Conservation (phyloP, 2,888 invertebrate species). For the Harmothoe impar region DNA sequence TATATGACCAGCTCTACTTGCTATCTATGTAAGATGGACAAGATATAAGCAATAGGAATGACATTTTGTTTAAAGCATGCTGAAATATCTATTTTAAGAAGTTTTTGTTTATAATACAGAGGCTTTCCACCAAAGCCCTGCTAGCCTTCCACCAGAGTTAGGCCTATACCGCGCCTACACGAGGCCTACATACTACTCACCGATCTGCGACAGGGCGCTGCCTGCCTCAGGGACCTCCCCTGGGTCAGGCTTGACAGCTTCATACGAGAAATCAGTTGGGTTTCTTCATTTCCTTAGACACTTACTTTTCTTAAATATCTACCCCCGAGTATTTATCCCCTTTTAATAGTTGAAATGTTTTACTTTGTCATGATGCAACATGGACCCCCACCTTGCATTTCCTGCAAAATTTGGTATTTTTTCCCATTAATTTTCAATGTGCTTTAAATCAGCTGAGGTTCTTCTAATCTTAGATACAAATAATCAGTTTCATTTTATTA, state of each 20-base stretch:
- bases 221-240: background rate
- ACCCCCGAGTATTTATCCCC: too few species aligned
- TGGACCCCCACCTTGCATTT: too few species aligned
- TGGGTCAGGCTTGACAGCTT: background rate
- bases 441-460: too few species aligned
- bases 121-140: conserved; percentile 6
- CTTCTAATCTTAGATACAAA: too few species aligned
- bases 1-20: too few species aligned
- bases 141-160: background rate
- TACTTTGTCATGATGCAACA: too few species aligned
- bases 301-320: too few species aligned
- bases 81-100: background rate
- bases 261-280: background rate
- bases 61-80: background rate
- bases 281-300: background rate
- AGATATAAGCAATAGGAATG: background rate
- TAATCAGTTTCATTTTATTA: too few species aligned
- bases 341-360: too few species aligned
- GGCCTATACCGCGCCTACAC: background rate
- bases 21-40: background rate
- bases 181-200: conserved; percentile 25
- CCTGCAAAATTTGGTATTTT: too few species aligned
- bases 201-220: conserved; percentile 21
- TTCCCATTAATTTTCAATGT: too few species aligned
- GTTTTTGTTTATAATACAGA: too few species aligned